Evolutionary conservation across 2,888 invertebrate genomes (phyloP), one percentile per base, ranked within the genome.

Genomic region (Balanococcus diminutus): DNA sequence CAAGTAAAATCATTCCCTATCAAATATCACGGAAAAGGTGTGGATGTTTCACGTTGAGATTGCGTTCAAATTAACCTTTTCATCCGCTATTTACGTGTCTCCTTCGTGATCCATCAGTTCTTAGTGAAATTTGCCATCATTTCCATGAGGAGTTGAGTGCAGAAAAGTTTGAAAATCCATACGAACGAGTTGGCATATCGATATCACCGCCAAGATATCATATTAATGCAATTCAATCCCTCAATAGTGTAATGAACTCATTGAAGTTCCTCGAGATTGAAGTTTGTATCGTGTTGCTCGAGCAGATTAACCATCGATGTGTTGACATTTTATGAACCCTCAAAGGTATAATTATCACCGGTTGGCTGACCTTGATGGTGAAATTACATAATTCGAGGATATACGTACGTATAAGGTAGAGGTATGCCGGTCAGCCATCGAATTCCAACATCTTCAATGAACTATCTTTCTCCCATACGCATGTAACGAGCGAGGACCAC

Each of bases 231-330:
- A 79, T 19, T 36, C 19, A 8, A 79, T 9, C 75, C 67, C 28
- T 79, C 75, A 36, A 79, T 79, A 32, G 75, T 56, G 46, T 72
- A 79, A 79, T 79, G 75, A 79, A 79, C 75, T 79, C 32, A n/a
- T 32, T 79, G 75, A 79, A 36, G 75, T 79, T 79, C 36, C 75
- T 79, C 75, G n/a, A n/a, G n/a, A n/a, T n/a, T 3, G 25, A 16
- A 28, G 5, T 67, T 28, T 67, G 67, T 67, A 67, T 67, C 67
- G 16, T 1, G 11, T 67, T 67, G 28, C 67, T 16, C 1, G 3
- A 56, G 14, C 16, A 6, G 56, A 1, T 67, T 67, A 67, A 61
- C 61, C 11, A 19, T 2, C 8, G n/a, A 16, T 0, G 67, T 28
- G 67, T 67, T 67, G 67, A 67, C 67, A 67, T 67, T 16, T 67